Base-by-base conservation (phyloP, 2,113 vertebrate species). In the Drymodes brunneopygia region DNA sequence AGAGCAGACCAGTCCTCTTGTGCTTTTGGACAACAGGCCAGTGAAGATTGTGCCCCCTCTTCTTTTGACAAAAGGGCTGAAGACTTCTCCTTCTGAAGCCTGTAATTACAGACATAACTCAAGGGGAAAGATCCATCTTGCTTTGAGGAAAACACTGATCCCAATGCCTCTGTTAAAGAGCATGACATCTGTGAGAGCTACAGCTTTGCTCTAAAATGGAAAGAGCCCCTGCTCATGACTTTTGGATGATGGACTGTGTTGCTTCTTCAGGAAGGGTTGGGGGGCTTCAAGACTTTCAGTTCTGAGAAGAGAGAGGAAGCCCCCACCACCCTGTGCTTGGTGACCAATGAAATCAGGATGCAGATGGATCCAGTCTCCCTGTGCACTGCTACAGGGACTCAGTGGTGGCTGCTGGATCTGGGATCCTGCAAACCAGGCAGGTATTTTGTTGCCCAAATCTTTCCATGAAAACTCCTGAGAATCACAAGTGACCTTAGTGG, bases 71-170 rank as follows among this genome's bases (percentile, higher is more conserved):
- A 7, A 11, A 51, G 16, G 3, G 6, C 1, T 48, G 33, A 60
- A 78, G 6, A 78, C 12, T 18, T 81, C 28, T 74, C 10, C 38
- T 57, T 54, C 24, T 53, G 61, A 58, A 85, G 11, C 8, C 17
- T 65, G 5, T 5, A 45, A 10, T 66, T 58, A 40, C 51, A 81
- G 28, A 28, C 25, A 17, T 6, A 36, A 36, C 38, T 53, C 20
- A 21, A 51, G 44, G 21, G 29, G n/a, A 0, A 1, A 61, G 15
- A 61, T 15, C 15, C 4, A 1, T 56, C 31, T 44, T 81, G 16
- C 27, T 79, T 28, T 72, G 53, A 38, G 38, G 20, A 22, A 23
- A 27, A 10, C 22, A n/a, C 18, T 21, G 10, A 64, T 60, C 21
- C 18, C 19, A 62, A 9, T 0, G 0, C 11, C 47, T 62, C 18